Conservation (phyloP, 2,888 invertebrate genomes). For the Orthosia gothica region DNA sequence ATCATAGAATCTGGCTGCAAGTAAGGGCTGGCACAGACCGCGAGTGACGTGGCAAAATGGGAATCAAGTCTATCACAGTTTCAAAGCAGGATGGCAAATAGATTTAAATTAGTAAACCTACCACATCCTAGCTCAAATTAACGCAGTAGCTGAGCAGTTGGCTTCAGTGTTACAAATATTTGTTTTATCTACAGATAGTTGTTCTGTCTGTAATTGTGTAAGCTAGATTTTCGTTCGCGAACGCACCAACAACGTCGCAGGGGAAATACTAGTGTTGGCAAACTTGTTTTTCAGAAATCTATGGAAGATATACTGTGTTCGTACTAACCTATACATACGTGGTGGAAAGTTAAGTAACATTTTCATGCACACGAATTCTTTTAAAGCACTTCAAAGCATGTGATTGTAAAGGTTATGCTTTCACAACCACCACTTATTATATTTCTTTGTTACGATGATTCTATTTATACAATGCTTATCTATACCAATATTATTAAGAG, state of each 20-base stretch:
- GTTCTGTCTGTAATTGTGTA: slow-evolving; percentile 23
- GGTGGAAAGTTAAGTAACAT: neutral
- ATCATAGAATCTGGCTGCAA: slow-evolving; percentile 41
- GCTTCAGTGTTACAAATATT: no score
- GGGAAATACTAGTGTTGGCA: slow-evolving; percentile 29
- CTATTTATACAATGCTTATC: no score
- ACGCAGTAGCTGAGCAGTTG: no score
- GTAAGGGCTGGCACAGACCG: slow-evolving; percentile 21
- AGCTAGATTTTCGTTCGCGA: slow-evolving; percentile 39
- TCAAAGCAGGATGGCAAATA: no score
- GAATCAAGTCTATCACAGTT: no score
- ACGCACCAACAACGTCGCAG: slow-evolving; percentile 25
- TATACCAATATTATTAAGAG: no score
- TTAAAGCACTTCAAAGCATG: neutral
- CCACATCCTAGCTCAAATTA: no score
- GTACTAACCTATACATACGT: neutral
- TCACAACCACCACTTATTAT: no score
- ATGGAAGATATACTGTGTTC: neutral
- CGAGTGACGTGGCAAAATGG: slow-evolving; percentile 4
- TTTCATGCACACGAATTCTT: neutral
- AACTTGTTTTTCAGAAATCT: slow-evolving; percentile 36
- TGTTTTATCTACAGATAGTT: slow-evolving; percentile 18
- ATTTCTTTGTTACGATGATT: no score
- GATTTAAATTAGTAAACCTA: no score
- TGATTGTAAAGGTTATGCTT: neutral